These are phyloP conservation scores for Rousettus leschenaultii DNA, from an alignment of 2,113 vertebrate genomes.

Conservation along the genomic window DNA sequence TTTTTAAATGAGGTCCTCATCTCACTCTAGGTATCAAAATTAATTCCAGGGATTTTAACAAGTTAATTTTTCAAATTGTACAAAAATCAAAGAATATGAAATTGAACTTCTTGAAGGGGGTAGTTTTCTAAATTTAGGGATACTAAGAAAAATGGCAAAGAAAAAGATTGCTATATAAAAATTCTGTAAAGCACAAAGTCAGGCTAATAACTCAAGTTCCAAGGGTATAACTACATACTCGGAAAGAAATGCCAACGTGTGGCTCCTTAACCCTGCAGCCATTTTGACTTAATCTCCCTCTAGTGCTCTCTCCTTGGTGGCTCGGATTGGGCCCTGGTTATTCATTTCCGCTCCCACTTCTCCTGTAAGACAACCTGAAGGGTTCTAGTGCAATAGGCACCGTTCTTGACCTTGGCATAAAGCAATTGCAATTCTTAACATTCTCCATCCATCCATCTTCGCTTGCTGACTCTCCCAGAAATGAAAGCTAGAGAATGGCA, in stretches of 20 bases:
- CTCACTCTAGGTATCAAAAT: conserved; percentile 5
- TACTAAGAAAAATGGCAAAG: neutral
- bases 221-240: neutral
- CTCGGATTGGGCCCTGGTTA: neutral
- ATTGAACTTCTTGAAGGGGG: neutral
- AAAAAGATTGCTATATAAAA: neutral
- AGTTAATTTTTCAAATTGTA: conserved; percentile 16
- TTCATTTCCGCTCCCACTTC: neutral
- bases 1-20: conserved; percentile 38
- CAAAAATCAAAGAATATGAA: neutral
- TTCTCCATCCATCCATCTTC: neutral
- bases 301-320: neutral
- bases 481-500: neutral
- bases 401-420: neutral
- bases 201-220: neutral
- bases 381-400: neutral
- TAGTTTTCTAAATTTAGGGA: neutral
- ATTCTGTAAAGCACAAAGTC: neutral
- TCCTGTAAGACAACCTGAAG: neutral
- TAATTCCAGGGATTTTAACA: conserved; percentile 21
- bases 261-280: neutral
- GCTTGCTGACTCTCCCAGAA: neutral
- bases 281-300: neutral
- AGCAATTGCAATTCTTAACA: neutral
- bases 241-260: neutral